These are phyloP conservation scores for Pristionchus exspectatus DNA, from an alignment of 2,888 invertebrate species.

Conservation along the genomic window DNA sequence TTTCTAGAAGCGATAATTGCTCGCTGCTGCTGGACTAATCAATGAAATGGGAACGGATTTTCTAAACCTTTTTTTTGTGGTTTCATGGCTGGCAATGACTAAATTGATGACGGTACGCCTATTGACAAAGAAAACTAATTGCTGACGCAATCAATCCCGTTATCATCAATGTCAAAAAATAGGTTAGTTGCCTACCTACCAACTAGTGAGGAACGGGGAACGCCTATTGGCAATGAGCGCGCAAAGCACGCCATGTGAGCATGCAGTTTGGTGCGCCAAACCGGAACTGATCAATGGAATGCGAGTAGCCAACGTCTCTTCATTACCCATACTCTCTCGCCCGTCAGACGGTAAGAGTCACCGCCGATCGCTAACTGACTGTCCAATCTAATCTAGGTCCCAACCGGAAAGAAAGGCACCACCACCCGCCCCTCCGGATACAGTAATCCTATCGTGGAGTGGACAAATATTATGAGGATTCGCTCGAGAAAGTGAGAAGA, in stretches of 20 bases:
- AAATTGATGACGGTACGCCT: no score
- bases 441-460: slow-evolving; percentile 6
- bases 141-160: no score
- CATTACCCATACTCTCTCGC: background rate
- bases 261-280: slow-evolving; percentile 32
- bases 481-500: background rate
- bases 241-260: background rate
- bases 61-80: no score
- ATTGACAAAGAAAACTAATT: no score
- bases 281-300: slow-evolving; percentile 36
- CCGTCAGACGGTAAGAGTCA: background rate
- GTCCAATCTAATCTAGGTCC: slow-evolving; percentile 21
- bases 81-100: no score
- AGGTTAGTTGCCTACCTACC: no score
- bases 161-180: no score
- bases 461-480: slow-evolving; percentile 20
- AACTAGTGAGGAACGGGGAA: no score
- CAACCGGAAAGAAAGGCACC: slow-evolving; percentile 17
- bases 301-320: background rate
- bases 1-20: no score
- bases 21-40: no score
- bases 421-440: background rate
- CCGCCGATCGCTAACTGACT: slow-evolving; percentile 5
- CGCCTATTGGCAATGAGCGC: background rate
- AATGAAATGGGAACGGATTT: no score